These are phyloP conservation scores for Siniperca scherzeri DNA, from an alignment of 2,797 vertebrate genomes.

Conservation along the genomic window DNA sequence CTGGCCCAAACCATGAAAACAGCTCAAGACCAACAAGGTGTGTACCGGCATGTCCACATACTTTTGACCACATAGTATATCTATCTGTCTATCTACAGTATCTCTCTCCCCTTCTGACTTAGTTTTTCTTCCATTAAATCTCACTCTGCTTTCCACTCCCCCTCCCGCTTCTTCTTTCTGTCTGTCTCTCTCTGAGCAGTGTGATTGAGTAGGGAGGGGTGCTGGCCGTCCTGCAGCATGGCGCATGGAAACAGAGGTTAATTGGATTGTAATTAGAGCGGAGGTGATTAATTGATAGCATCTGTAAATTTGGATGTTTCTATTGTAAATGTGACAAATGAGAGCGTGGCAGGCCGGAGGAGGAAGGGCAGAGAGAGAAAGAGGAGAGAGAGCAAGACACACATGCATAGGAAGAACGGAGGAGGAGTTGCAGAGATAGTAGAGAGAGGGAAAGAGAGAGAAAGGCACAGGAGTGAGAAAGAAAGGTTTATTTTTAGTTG, in stretches of 20 bases:
- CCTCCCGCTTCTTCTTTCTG: slow-evolving; percentile 43
- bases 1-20: background rate
- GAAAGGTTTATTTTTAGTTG: slow-evolving; percentile 49
- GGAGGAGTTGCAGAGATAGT: slow-evolving; percentile 17
- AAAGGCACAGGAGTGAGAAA: slow-evolving; percentile 18
- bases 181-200: slow-evolving; percentile 64
- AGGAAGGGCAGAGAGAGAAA: slow-evolving; percentile 70
- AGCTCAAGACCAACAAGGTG: background rate
- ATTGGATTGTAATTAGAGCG: slow-evolving; percentile 89
- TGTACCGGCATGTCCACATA: background rate
- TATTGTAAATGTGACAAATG: slow-evolving; percentile 88
- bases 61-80: slow-evolving; percentile 35
- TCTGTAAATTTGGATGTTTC: slow-evolving; percentile 89
- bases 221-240: slow-evolving; percentile 80
- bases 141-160: slow-evolving; percentile 54
- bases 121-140: slow-evolving; percentile 70
- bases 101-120: slow-evolving; percentile 42
- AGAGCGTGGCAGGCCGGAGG: slow-evolving; percentile 74
- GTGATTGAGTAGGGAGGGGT: slow-evolving; percentile 79
- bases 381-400: slow-evolving; percentile 26
- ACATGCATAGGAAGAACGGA: slow-evolving; percentile 25
- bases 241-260: slow-evolving; percentile 85
- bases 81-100: slow-evolving; percentile 39
- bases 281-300: slow-evolving; percentile 89
- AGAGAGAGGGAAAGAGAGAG: slow-evolving; percentile 4